phyloP scores from a whole-genome alignment of 2,113 vertebrate genomes.

The Cyprinodon tularosa region DNA sequence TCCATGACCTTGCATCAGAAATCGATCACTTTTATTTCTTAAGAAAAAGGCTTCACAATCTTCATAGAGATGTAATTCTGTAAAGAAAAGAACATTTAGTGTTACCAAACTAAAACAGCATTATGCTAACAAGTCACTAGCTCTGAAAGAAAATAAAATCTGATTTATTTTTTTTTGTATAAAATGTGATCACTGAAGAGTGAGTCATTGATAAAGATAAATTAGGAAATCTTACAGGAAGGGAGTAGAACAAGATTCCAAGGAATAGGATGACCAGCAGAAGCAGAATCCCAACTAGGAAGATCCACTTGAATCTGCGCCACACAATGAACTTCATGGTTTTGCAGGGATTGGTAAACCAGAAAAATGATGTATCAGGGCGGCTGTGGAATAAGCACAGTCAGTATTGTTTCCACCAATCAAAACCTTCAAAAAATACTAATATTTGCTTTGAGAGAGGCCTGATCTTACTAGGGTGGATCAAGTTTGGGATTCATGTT shows the following conservation, averaged over 20 bases:
- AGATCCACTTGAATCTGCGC: conserved; percentile 93
- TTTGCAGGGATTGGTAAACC: conserved; percentile 97
- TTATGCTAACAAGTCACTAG: neutral
- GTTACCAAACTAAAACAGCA: neutral
- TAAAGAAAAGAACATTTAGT: conserved; percentile 13
- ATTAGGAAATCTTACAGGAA: conserved; percentile 84
- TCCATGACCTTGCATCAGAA: conserved; percentile 4
- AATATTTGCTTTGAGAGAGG: neutral
- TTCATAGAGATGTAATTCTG: conserved; percentile 98
- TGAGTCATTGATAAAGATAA: neutral
- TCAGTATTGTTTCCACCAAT: neutral
- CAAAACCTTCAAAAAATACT: neutral
- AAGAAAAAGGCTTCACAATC: conserved; percentile 87
- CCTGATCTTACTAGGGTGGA: conserved; percentile 86
- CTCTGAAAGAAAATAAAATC: neutral
- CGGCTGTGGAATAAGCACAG: conserved; percentile 80
- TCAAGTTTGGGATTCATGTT: conserved; percentile 98
- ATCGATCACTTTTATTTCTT: conserved; percentile 15
- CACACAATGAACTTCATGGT: conserved; percentile 96
- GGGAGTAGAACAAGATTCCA: conserved; percentile 91
- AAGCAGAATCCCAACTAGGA: conserved; percentile 85
- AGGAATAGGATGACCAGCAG: conserved; percentile 87
- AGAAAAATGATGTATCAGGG: conserved; percentile 97
- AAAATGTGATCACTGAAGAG: neutral
- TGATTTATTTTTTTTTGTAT: neutral